Base-by-base conservation (phyloP, 92 coral and sea anemone genomes). In the Porites cylindrica region DNA sequence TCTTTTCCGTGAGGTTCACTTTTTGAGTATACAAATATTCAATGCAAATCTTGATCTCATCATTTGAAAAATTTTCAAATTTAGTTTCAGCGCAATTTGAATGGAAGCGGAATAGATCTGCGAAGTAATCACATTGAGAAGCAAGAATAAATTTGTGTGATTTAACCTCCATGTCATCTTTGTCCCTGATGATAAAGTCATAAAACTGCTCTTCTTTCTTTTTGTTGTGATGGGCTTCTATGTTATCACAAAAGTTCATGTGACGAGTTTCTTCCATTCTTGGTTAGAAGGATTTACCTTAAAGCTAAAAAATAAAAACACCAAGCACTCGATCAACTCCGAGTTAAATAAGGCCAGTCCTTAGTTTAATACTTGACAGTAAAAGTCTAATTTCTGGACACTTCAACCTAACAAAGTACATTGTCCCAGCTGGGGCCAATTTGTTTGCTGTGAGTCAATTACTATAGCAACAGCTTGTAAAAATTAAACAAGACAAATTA, bases 161-260 rank as follows among this genome's bases (percentile, higher is more conserved):
- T 32, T 32, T 32, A 32, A 32, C 43, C 43, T 38, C 47, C 47
- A 4, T 60, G 80, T 0, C 67, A 58, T 58, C 6, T 76, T 76
- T 56, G 80, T 76, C 80, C 60, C 32, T 29, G 54, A 76, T 76
- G 66, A 29, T 76, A 59, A 76, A 58, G 29, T 76, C 80, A 43
- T 76, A 59, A 76, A 58, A 76, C 8, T 76, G 80, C 16, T 76
- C 51, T 4, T 76, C 68, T 58, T 21, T 67, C 32, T 76, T 10
- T 60, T 76, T 76, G 0, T 76, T 52, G 52, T 76, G 80, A 11
- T 76, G 60, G 20, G 21, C 52, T 24, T 24, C 60, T 12, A 76
- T 23, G 13, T 59, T 76, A 16, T 76, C 0, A 58, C 80, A 76
- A 54, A 20, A 76, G 52, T 76, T 76, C 43, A 7, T 75, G 20